These are phyloP conservation scores for Puma concolor DNA, from an alignment of 2,113 vertebrate species.

Conservation along the genomic window DNA sequence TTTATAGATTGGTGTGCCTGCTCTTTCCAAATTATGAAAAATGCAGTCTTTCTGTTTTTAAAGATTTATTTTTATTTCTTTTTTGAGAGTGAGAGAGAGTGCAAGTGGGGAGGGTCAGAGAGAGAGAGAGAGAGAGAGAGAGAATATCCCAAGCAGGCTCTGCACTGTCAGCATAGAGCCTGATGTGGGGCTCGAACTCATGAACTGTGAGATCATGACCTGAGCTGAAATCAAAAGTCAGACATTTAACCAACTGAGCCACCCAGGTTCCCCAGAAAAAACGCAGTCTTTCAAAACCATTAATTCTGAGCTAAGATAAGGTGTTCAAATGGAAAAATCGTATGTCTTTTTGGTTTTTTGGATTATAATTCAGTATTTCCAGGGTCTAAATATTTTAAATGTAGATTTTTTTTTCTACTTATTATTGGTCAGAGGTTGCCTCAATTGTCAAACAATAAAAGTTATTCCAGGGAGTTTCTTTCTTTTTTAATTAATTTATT, in stretches of 20 bases:
- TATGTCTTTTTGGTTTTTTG: slow-evolving; percentile 16
- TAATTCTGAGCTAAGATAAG: slow-evolving; percentile 6
- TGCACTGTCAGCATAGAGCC: no score
- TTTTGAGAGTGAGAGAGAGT: no score
- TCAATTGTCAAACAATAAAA: background rate
- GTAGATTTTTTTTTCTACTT: background rate
- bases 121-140: no score
- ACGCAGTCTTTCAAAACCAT: background rate
- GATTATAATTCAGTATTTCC: slow-evolving; percentile 3
- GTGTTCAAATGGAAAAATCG: slow-evolving; percentile 19
- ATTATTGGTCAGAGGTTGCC: background rate
- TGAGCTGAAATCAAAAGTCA: no score
- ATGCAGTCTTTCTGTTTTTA: background rate
- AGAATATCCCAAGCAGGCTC: no score
- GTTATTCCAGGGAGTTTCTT: slow-evolving; percentile 31
- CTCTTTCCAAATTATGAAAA: slow-evolving; percentile 12
- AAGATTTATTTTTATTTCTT: no score
- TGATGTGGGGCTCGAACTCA: no score
- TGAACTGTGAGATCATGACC: no score
- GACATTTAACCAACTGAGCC: no score
- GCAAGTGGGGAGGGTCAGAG: no score
- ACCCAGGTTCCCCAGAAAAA: background rate
- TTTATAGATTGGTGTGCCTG: background rate
- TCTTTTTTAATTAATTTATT: no score
- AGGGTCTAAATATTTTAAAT: background rate